Evolutionary conservation across 2,888 invertebrate genomes (phyloP), one percentile per base, ranked within the genome.

Genomic region (Rhamphomyia laevipes): DNA sequence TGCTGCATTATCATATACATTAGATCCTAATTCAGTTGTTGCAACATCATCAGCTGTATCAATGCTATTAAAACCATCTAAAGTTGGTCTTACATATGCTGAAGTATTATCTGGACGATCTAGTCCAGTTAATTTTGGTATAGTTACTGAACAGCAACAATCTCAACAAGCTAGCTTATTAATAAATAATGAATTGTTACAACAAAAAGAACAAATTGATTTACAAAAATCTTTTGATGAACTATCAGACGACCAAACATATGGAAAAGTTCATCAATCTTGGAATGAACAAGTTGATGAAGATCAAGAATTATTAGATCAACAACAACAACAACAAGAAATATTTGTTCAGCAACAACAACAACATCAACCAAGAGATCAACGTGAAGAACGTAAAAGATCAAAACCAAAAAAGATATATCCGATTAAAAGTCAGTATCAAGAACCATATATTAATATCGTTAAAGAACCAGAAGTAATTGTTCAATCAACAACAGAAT

Each of bases 11-110:
- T 81, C 84, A 73, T 80, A 79, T 74, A 77, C 76, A 69, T 73
- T 83, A 77, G 88, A 88, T 76, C 85, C 87, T 63, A 78, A 82
- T 63, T 69, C 69, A 61, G 67, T 76, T 67, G 74, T 74, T 68
- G 72, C 70, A 51, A 66, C 67, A 58, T 68, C 72, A 55, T 70
- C 70, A 53, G 62, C 72, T 63, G 71, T 74, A 59, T 71, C 73
- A 62, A 69, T 72, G 63, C 67, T 69, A 61, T 65, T 72, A 57
- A 71, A 70, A 57, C 68, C 65, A 57, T 62, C 63, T 52, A 63
- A 63, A 55, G 57, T 63, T 58, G 72, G 72, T 59, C 64, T 71
- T 55, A 72, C 76, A 54, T 84, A 82, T 71, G 82, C 84, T 58
- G 84, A 80, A 66, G 83, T 86, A 63, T 76, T 83, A 61, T 80